phyloP scores from a whole-genome alignment of 2,888 invertebrate genomes.

The Myathropa florea region DNA sequence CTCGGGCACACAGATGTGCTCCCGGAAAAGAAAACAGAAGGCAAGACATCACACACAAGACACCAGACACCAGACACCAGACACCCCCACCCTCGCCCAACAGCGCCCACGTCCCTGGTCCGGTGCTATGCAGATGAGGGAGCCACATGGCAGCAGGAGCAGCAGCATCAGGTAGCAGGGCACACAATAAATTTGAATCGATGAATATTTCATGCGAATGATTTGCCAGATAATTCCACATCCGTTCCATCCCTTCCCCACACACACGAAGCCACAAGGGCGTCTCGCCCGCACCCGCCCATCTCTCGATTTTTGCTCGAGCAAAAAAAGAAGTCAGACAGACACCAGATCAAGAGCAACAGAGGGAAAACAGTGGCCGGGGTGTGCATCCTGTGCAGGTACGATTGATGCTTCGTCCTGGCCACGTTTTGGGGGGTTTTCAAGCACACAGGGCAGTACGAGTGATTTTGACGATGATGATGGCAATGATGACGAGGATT shows the following conservation, averaged over 20 bases:
- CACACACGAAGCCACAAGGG: slow-evolving; percentile 3
- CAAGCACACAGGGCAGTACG: background rate
- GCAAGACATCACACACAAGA: background rate
- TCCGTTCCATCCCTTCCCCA: slow-evolving; percentile 53
- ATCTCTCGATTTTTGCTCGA: background rate
- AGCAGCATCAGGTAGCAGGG: slow-evolving; percentile 49
- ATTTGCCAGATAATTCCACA: slow-evolving; percentile 74
- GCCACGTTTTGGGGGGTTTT: slow-evolving; percentile 6
- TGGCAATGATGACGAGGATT: slow-evolving; percentile 31
- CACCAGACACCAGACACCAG: background rate
- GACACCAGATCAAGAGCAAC: slow-evolving; percentile 11
- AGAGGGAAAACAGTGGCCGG: background rate
- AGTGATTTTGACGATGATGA: slow-evolving; percentile 40
- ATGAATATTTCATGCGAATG: slow-evolving; percentile 76
- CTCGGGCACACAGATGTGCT: background rate
- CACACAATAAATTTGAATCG: slow-evolving; percentile 72
- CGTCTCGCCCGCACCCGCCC: background rate
- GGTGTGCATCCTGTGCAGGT: slow-evolving; percentile 7
- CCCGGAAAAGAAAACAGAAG: background rate
- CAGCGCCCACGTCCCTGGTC: background rate
- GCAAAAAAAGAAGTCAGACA: background rate
- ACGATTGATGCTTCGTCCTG: slow-evolving; percentile 5
- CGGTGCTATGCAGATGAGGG: slow-evolving; percentile 40
- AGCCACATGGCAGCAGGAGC: slow-evolving; percentile 7
- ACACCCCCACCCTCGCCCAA: background rate